These are phyloP conservation scores for Lates japonicus DNA, from an alignment of 2,797 vertebrate genomes.

Conservation along the genomic window DNA sequence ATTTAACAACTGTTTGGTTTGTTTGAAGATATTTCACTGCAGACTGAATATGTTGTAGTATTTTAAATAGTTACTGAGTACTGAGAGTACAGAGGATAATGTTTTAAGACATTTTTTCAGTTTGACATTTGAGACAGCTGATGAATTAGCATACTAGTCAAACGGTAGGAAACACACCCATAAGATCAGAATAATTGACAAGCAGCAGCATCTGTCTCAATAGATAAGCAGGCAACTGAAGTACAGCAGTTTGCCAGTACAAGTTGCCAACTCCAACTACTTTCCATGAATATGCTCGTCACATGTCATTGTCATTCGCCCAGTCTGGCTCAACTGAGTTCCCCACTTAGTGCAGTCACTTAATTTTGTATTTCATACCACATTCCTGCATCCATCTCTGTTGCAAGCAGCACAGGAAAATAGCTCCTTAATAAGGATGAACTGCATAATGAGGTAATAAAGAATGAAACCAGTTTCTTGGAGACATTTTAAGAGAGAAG, in stretches of 20 bases:
- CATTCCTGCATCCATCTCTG: constrained; percentile 9
- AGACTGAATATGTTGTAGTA: not conserved
- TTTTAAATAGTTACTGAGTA: no score
- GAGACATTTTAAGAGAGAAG: not conserved
- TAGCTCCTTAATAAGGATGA: constrained; percentile 29
- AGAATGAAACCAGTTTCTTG: constrained; percentile 28
- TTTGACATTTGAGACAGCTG: not conserved
- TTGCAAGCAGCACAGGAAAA: constrained; percentile 22
- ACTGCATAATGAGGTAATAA: constrained; percentile 36
- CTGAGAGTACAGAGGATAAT: no score
- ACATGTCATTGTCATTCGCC: not conserved
- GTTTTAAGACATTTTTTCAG: not conserved
- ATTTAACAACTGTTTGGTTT: not conserved
- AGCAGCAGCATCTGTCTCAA: no score
- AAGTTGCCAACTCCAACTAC: not conserved
- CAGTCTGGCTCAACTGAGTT: not conserved
- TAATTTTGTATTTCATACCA: constrained; percentile 7
- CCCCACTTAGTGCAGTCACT: not conserved
- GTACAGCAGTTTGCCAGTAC: not conserved
- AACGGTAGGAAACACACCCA: not conserved
- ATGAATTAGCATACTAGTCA: not conserved
- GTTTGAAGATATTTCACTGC: not conserved
- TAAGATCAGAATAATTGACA: not conserved
- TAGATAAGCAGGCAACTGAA: not conserved
- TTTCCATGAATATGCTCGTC: not conserved